These are phyloP conservation scores for Thamnaconus septentrionalis DNA, from an alignment of 2,113 vertebrate species.

Conservation along the genomic window DNA sequence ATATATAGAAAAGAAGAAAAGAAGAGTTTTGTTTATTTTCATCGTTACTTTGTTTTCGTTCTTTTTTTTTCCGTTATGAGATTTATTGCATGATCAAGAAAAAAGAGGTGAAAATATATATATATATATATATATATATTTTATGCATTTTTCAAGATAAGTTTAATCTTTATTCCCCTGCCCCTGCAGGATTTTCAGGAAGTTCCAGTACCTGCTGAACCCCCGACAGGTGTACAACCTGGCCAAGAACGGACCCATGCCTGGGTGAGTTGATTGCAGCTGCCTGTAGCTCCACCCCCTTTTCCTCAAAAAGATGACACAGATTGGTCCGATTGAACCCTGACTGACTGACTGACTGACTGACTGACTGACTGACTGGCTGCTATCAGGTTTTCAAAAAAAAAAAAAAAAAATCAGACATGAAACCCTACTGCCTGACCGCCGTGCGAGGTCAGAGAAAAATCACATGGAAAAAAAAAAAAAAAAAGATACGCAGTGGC, in stretches of 20 bases:
- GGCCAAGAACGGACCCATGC: constrained; percentile 79
- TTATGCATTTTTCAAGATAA: too few species aligned
- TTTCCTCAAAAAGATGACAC: too few species aligned
- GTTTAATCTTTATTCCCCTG: neutral
- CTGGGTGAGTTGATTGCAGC: constrained; percentile 77
- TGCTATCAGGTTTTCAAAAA: too few species aligned
- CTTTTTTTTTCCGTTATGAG: constrained; percentile 58
- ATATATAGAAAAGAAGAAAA: too few species aligned
- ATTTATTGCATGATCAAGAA: constrained; percentile 47
- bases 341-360: too few species aligned
- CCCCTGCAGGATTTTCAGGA: constrained; percentile 82
- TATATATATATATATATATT: neutral
- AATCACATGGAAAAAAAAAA: neutral
- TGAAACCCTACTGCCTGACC: too few species aligned
- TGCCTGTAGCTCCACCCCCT: too few species aligned
- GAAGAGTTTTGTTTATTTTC: too few species aligned
- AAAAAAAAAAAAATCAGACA: neutral
- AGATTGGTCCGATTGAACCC: too few species aligned
- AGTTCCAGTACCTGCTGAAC: constrained; percentile 91
- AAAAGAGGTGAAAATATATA: neutral
- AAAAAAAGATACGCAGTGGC: neutral
- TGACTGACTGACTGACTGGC: too few species aligned
- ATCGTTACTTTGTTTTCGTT: neutral
- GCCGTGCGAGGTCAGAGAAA: neutral
- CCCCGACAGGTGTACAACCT: constrained; percentile 90